These are phyloP conservation scores for Caenorhabditis afra DNA, from an alignment of 2,888 invertebrate species.

Conservation along the genomic window DNA sequence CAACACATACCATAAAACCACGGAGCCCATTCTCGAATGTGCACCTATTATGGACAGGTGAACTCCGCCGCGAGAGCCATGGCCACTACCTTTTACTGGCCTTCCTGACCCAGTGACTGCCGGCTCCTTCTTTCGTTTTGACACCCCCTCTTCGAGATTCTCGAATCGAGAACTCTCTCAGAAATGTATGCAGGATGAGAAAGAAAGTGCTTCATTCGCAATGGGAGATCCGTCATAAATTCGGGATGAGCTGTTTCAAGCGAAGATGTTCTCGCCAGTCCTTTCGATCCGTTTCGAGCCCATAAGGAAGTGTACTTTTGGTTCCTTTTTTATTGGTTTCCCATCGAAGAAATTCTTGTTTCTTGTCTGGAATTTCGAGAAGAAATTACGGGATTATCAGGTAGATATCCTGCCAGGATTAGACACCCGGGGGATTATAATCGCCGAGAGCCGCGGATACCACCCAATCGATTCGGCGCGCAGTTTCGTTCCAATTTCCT, in stretches of 20 bases:
- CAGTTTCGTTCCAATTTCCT: slow-evolving; percentile 8
- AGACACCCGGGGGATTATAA: slow-evolving; percentile 36
- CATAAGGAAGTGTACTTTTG: slow-evolving; percentile 37
- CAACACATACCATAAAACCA: slow-evolving; percentile 29
- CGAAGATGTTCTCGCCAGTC: background rate
- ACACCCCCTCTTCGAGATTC: slow-evolving; percentile 1
- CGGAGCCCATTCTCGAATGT: slow-evolving; percentile 21
- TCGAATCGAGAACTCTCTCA: slow-evolving; percentile 23
- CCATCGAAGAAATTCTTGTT: background rate
- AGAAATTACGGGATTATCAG: slow-evolving; percentile 30
- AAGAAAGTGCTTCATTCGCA: background rate
- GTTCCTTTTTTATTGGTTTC: background rate
- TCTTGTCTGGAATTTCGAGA: background rate
- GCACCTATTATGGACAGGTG: slow-evolving; percentile 50
- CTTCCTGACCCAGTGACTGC: slow-evolving; percentile 16
- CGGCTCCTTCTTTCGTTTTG: background rate
- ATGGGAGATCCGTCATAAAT: slow-evolving; percentile 31
- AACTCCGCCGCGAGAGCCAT: slow-evolving; percentile 6
- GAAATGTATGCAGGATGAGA: slow-evolving; percentile 40
- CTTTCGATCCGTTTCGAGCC: background rate
- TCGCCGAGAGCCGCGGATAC: background rate
- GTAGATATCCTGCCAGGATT: slow-evolving; percentile 18
- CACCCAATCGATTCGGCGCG: slow-evolving; percentile 19
- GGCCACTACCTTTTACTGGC: slow-evolving; percentile 21
- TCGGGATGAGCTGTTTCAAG: slow-evolving; percentile 14